phyloP scores from a whole-genome alignment of 2,113 vertebrate species.

The Nothoprocta pentlandii region DNA sequence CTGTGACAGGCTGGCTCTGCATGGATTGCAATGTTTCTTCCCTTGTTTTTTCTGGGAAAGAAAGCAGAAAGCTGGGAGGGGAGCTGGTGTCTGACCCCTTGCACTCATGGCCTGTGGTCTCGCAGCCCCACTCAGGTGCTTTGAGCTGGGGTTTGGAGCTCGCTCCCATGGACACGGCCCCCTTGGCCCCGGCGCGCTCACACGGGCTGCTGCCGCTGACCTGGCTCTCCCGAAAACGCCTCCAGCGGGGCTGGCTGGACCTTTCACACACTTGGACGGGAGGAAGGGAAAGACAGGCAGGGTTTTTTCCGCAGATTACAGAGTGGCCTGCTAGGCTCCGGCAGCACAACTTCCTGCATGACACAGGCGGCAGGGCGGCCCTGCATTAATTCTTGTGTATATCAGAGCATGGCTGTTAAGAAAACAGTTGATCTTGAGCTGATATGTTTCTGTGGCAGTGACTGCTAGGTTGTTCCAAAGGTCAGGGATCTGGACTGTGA shows the following conservation, averaged over 20 bases:
- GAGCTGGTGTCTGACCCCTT: too few species aligned
- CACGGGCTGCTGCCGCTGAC: not conserved
- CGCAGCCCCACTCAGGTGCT: not conserved
- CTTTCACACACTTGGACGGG: slow-evolving; percentile 70
- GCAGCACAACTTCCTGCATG: slow-evolving; percentile 52
- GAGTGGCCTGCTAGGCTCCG: not conserved
- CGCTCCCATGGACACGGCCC: not conserved
- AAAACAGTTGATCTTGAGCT: slow-evolving; percentile 17
- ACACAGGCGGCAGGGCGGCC: slow-evolving; percentile 16
- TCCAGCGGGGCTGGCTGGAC: slow-evolving; percentile 51
- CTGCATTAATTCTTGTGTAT: slow-evolving; percentile 48
- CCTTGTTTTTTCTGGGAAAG: not conserved
- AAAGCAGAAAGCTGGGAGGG: not conserved
- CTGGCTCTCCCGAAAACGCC: slow-evolving; percentile 8
- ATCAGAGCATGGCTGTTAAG: slow-evolving; percentile 3
- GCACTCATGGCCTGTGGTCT: not conserved
- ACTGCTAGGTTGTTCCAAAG: not conserved
- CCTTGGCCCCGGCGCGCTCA: too few species aligned
- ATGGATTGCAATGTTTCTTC: accelerated
- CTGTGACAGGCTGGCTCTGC: not conserved
- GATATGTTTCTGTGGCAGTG: not conserved
- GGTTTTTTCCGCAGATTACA: slow-evolving; percentile 59
- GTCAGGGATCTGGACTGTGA: not conserved
- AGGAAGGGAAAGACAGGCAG: slow-evolving; percentile 55
- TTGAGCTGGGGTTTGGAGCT: not conserved